phyloP scores from a whole-genome alignment of 2,113 vertebrate genomes.

The Brienomyrus brachyistius region DNA sequence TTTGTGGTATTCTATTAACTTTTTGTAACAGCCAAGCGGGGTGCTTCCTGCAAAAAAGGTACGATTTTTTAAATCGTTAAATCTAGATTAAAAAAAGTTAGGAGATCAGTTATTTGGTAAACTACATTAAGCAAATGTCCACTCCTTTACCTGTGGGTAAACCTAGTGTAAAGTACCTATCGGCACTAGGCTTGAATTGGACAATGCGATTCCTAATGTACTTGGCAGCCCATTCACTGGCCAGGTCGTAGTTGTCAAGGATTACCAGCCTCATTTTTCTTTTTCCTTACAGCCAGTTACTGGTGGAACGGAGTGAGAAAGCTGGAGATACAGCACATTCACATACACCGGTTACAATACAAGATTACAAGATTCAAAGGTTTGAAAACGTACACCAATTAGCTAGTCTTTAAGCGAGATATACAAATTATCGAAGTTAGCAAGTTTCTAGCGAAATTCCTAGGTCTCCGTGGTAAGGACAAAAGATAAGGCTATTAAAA shows the following conservation, averaged over 20 bases:
- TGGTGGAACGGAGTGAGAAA: neutral
- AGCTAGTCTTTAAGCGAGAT: neutral
- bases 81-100: neutral
- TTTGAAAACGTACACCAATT: neutral
- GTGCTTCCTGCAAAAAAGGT: conserved; percentile 71
- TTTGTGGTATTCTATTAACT: conserved; percentile 85
- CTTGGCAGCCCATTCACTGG: conserved; percentile 95
- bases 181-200: conserved; percentile 76
- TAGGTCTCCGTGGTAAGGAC: neutral
- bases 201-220: conserved; percentile 92
- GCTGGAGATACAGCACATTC: neutral
- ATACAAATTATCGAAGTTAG: neutral
- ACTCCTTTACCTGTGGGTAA: conserved; percentile 79
- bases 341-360: neutral
- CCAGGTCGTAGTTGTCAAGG: conserved; percentile 85
- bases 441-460: neutral
- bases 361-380: neutral
- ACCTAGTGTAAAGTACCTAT: conserved; percentile 82
- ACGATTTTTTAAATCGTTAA: neutral
- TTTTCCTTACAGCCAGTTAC: neutral
- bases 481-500: neutral
- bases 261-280: conserved; percentile 86
- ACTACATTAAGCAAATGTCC: neutral
- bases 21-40: conserved; percentile 84
- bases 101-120: neutral